Conservation (phyloP, 2,888 invertebrate genomes). For the Callyntrura guangdongensis region DNA sequence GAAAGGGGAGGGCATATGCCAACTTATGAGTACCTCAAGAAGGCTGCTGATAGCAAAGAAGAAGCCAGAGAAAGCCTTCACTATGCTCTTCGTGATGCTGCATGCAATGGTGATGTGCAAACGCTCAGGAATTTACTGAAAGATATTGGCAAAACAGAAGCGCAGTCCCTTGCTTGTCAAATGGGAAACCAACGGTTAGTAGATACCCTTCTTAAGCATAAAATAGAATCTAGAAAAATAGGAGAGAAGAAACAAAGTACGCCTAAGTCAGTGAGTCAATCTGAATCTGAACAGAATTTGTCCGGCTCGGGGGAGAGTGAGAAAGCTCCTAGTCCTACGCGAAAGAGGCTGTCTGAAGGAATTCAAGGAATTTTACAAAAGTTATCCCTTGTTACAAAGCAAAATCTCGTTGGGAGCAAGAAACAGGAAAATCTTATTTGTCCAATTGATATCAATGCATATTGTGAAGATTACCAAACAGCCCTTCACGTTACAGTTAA, state of each 20-base stretch:
- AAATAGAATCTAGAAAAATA: slow-evolving; percentile 81
- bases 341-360: slow-evolving; percentile 93
- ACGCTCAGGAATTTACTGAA: slow-evolving; percentile 90
- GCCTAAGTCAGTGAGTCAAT: slow-evolving; percentile 60
- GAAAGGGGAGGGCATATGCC: slow-evolving; percentile 89
- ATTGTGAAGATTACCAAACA: slow-evolving; percentile 92
- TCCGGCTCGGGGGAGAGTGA: slow-evolving; percentile 64
- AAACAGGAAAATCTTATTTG: slow-evolving; percentile 87
- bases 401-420: slow-evolving; percentile 80
- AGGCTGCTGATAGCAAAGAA: slow-evolving; percentile 90
- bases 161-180: slow-evolving; percentile 93
- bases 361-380: slow-evolving; percentile 96
- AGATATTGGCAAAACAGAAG: slow-evolving; percentile 89
- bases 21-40: slow-evolving; percentile 82
- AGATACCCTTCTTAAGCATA: slow-evolving; percentile 90
- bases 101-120: slow-evolving; percentile 90
- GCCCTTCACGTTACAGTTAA: slow-evolving; percentile 94
- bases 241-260: slow-evolving; percentile 74
- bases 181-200: slow-evolving; percentile 93
- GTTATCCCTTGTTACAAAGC: slow-evolving; percentile 86
- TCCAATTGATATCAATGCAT: slow-evolving; percentile 91
- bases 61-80: slow-evolving; percentile 91
- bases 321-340: slow-evolving; percentile 87
- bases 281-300: slow-evolving; percentile 76
- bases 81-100: slow-evolving; percentile 91